These are phyloP conservation scores for Dioctria rufipes DNA, from an alignment of 2,888 invertebrate species.

Conservation along the genomic window DNA sequence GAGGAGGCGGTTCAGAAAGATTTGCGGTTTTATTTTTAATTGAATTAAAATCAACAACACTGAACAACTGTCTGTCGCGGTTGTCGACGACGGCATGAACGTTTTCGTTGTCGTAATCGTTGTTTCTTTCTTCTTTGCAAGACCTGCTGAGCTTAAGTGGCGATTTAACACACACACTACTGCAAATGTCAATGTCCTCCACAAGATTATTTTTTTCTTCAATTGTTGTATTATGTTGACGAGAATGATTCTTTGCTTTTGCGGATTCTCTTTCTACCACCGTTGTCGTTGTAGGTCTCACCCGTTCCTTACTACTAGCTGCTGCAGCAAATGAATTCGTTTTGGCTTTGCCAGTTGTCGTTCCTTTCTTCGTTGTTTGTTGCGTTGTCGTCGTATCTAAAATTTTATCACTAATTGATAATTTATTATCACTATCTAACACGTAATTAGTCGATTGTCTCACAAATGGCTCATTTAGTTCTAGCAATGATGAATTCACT, in stretches of 20 bases:
- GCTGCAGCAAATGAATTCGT: conserved; percentile 52
- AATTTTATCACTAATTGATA: conserved; percentile 32
- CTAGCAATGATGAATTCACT: conserved; percentile 28
- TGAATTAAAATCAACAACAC: conserved; percentile 52
- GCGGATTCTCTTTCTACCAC: conserved; percentile 51
- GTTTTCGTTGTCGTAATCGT: neutral
- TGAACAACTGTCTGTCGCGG: neutral
- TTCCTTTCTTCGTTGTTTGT: neutral
- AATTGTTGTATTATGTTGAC: conserved; percentile 21
- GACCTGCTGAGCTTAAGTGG: neutral
- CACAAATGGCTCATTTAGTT: neutral
- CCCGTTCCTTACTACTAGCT: conserved; percentile 53
- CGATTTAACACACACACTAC: conserved; percentile 48
- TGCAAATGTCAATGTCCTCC: conserved; percentile 58
- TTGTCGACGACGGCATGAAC: conserved; percentile 12
- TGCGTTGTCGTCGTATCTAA: neutral
- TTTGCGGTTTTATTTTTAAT: conserved; percentile 53
- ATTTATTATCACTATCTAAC: conserved; percentile 35
- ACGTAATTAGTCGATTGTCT: conserved; percentile 39
- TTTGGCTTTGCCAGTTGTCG: conserved; percentile 38
- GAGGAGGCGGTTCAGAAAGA: neutral
- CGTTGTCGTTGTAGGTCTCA: conserved; percentile 30
- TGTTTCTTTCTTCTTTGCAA: conserved; percentile 8
- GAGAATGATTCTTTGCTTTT: conserved; percentile 46
- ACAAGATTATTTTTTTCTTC: conserved; percentile 50